These are phyloP conservation scores for Spisula subtruncata DNA, from an alignment of 2,888 invertebrate genomes.

Conservation along the genomic window DNA sequence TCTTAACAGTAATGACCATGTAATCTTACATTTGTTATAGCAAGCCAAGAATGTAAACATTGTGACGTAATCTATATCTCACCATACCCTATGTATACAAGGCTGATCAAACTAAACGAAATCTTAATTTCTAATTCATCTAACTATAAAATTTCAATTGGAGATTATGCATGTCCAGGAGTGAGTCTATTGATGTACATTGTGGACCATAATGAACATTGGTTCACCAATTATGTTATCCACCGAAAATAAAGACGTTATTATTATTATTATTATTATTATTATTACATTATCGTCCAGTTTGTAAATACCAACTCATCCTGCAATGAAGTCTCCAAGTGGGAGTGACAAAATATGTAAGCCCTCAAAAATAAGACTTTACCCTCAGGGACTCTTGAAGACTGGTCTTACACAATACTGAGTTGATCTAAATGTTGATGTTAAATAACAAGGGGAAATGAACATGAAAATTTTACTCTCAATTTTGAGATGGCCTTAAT, in stretches of 20 bases:
- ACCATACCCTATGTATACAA: neutral
- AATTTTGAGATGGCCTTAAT: neutral
- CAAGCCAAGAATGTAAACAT: neutral
- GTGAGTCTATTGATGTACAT: neutral
- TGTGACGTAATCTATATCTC: neutral
- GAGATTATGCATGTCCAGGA: neutral
- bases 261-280: no score
- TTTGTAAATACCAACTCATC: neutral
- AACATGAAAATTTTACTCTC: neutral
- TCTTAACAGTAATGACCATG: neutral
- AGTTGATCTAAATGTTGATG: no score
- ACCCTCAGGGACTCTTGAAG: no score
- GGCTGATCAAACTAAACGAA: neutral
- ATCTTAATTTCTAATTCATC: slow-evolving; percentile 19
- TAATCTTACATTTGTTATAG: slow-evolving; percentile 27
- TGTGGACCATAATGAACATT: no score
- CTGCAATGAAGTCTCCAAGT: neutral
- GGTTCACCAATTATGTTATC: no score
- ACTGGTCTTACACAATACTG: no score
- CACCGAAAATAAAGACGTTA: no score
- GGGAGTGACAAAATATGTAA: no score
- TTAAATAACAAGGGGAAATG: neutral
- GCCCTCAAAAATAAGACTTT: no score
- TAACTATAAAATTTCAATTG: neutral
- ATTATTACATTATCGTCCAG: neutral